Evolutionary conservation across 2,797 vertebrate genomes (phyloP).

Genomic region (Fistularia tabacaria): DNA sequence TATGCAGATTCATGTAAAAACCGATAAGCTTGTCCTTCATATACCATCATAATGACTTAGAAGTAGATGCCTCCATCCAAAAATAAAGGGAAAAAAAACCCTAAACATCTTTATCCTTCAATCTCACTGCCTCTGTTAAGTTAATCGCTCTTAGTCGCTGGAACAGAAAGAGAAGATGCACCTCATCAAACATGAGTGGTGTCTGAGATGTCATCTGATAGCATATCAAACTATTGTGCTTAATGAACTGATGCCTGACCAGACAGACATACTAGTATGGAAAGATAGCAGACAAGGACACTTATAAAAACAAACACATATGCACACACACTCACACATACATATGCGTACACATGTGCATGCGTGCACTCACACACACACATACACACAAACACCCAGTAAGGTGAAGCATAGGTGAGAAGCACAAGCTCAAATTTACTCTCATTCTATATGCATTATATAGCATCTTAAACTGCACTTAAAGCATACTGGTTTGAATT

Average conservation of each 20-base stretch:
- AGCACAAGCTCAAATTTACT: slow-evolving; percentile 47
- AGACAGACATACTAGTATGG: slow-evolving; percentile 10
- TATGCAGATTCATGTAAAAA: too few species aligned
- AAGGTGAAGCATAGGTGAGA: slow-evolving; percentile 62
- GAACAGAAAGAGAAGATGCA: slow-evolving; percentile 34
- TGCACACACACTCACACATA: slow-evolving; percentile 6
- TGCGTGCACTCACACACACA: slow-evolving; percentile 1
- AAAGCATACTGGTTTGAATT: slow-evolving; percentile 53
- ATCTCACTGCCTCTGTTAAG: slow-evolving; percentile 12
- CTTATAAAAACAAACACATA: slow-evolving; percentile 5
- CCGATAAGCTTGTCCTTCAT: too few species aligned
- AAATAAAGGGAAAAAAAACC: neutral
- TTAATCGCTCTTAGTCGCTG: slow-evolving; percentile 25
- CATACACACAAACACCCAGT: slow-evolving; percentile 8
- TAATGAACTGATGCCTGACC: slow-evolving; percentile 34
- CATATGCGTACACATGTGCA: too few species aligned
- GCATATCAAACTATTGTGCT: slow-evolving; percentile 39
- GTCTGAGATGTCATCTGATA: slow-evolving; percentile 37
- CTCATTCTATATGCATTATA: slow-evolving; percentile 50
- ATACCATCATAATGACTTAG: too few species aligned
- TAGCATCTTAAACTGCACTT: slow-evolving; percentile 52
- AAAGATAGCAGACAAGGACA: slow-evolving; percentile 19
- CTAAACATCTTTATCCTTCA: slow-evolving; percentile 1
- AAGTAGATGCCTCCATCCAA: neutral
- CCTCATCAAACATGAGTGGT: slow-evolving; percentile 34